Conservation (phyloP, 1,140 invertebrate species). For the Drosophila sproati region DNA sequence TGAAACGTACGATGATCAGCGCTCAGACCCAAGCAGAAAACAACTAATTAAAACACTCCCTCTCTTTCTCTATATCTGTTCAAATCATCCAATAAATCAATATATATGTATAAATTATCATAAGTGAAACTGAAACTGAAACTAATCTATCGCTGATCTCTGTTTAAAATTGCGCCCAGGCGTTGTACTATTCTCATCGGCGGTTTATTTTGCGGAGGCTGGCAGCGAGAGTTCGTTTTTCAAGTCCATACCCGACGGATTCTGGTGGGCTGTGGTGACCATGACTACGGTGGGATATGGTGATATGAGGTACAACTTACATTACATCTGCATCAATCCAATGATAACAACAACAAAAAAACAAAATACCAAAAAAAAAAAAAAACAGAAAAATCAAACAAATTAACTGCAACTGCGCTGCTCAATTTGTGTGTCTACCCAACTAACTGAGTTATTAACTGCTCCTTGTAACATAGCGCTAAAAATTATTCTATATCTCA, state of each 20-base stretch:
- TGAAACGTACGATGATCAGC: conserved; percentile 12
- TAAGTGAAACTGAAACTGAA: conserved; percentile 9
- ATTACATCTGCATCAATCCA: conserved; percentile 53
- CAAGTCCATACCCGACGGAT: conserved; percentile 98
- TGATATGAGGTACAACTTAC: conserved; percentile 95
- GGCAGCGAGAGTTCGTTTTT: conserved; percentile 99
- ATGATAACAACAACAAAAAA: conserved; percentile 10
- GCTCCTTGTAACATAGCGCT: conserved; percentile 36
- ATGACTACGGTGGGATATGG: conserved; percentile 99
- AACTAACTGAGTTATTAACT: conserved; percentile 24
- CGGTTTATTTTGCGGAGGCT: conserved; percentile 99
- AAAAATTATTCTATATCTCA: conserved; percentile 31
- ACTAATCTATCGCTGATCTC: conserved; percentile 85
- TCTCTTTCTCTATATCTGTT: not conserved
- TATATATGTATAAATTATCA: conserved; percentile 1
- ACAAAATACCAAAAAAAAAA: conserved; percentile 5
- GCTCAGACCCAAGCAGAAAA: conserved; percentile 51
- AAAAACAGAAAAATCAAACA: conserved; percentile 29
- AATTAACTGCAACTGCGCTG: conserved; percentile 45
- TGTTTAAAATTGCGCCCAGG: conserved; percentile 87
- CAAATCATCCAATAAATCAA: conserved; percentile 6
- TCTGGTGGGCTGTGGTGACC: conserved; percentile 99
- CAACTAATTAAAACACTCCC: conserved; percentile 20
- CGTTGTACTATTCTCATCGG: conserved; percentile 99
- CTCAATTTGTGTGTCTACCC: conserved; percentile 19